Base-by-base conservation (phyloP, 92 coral and sea anemone genomes). In the Porites cylindrica region DNA sequence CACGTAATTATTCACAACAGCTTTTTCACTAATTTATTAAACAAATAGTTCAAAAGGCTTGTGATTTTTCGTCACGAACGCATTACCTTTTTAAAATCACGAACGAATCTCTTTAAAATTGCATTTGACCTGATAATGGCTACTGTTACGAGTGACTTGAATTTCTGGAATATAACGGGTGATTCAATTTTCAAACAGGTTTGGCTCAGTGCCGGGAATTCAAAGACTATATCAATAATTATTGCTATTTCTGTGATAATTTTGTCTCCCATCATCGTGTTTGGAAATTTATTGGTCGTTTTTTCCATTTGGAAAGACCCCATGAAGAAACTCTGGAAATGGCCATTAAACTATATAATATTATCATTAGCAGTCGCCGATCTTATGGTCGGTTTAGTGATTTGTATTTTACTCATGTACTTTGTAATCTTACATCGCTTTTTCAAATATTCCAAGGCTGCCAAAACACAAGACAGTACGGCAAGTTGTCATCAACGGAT, bases 271-370 rank as follows among this genome's bases (percentile, higher is more conserved):
- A 52, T 74, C 63, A 51, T 74, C 18, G 78, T 77, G 24, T 23
- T 77, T 59, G 81, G 68, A 59, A 77, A 77, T 62, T 59, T 54
- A 38, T n/a, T 77, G 53, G 81, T 77, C 1, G 29, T 76, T 73
- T n/a, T 6, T 0, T 56, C 77, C 3, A 61, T 73, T 9, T 14
- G 56, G 77, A 73, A 73, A 51, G 77, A 73, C 12, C 77, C 77
- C 1, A 59, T 73, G 17, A 73, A 73, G 61, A 51, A 20, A 7
- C 77, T 73, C 24, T 8, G 26, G 9, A 51, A 59, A 14, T 73
- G 61, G 9, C 60, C 77, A 17, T 47, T 62, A 50, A 73, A 51
- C 53, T 73, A 18, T 12, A 52, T 73, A 9, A 13, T 51, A 2
- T 21, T 73, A 1, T 52, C 51, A 16, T 3, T 72, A 17, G 77